phyloP scores from a whole-genome alignment of 2,797 vertebrate species.

The Semotilus atromaculatus region DNA sequence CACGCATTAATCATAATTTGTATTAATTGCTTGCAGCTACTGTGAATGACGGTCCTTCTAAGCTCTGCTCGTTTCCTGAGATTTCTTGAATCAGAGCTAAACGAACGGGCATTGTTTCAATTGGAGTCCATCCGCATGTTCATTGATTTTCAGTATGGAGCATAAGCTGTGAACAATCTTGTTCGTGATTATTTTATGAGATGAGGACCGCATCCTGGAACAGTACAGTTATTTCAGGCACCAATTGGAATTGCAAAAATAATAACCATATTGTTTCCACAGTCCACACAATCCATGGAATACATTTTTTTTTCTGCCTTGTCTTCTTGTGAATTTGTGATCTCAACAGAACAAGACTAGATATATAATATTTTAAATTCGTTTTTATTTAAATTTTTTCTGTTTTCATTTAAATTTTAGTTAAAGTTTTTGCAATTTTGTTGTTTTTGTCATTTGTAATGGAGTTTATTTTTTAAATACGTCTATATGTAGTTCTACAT shows the following conservation, averaged over 20 bases:
- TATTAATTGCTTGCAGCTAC: conserved; percentile 51
- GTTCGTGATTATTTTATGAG: background rate
- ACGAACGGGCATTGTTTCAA: background rate
- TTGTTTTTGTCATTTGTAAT: background rate
- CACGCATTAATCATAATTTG: background rate
- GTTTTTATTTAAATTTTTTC: background rate
- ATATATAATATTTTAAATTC: background rate
- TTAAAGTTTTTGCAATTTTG: no score
- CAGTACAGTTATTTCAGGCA: background rate
- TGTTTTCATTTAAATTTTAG: background rate
- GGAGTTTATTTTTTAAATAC: background rate
- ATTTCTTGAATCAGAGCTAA: background rate
- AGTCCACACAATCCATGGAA: background rate
- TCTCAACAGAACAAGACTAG: background rate
- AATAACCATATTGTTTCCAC: background rate
- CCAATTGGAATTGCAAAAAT: background rate
- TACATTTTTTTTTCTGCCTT: background rate
- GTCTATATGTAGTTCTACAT: background rate
- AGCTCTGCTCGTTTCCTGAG: background rate
- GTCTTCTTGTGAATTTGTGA: background rate
- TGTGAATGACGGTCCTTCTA: conserved; percentile 22
- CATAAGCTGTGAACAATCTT: conserved; percentile 14
- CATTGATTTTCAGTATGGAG: conserved; percentile 17
- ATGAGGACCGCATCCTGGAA: background rate
- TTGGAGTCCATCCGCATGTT: background rate